Evolutionary conservation across 2,888 invertebrate species (phyloP), one percentile per base, ranked within the genome.

Genomic region (Cerceris rybyensis): DNA sequence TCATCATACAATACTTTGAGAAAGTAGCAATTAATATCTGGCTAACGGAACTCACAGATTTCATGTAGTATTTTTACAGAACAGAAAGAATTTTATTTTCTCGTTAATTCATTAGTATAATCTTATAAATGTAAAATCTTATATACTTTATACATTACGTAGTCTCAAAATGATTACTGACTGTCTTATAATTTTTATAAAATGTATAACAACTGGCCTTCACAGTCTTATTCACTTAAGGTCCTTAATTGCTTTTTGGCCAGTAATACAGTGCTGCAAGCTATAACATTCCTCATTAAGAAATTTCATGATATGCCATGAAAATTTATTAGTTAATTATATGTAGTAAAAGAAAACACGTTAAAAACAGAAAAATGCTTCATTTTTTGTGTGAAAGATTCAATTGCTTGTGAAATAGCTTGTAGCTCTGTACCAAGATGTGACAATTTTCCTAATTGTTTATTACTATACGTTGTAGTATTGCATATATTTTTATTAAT

Each of bases 251-350:
- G 83, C 80, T 86, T 77, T 84, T 79, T 80, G 81, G 83, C 73
- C 80, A 84, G 75, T n/a, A 83, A 49, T 80, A 79, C 85, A 81
- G 85, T 74, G 82, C 78, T 76, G 81, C 83, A 55, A 85, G 86
- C 82, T 85, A 83, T 85, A 71, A 65, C 17, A 76, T 66, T 59
- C 9, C 41, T 52, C 52, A 39, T 41, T 55, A 46, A 58, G 52
- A 80, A 41, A 68, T 64, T 74, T 70, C 17, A 70, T 43, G 46
- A 57, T 41, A 63, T 58, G 59, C 16, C 70, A 46, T 42, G 7
- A 43, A 46, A 13, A 59, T 14, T 7, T 59, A 49, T 54, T 0
- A 55, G 43, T 54, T 55, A 58, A 60, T 42, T 43, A 42, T 13
- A 52, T 68, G 64, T 70, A 49, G 58, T 57, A 64, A 28, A 65